Conservation (phyloP, 2,113 vertebrate genomes). For the Craseonycteris thonglongyai region DNA sequence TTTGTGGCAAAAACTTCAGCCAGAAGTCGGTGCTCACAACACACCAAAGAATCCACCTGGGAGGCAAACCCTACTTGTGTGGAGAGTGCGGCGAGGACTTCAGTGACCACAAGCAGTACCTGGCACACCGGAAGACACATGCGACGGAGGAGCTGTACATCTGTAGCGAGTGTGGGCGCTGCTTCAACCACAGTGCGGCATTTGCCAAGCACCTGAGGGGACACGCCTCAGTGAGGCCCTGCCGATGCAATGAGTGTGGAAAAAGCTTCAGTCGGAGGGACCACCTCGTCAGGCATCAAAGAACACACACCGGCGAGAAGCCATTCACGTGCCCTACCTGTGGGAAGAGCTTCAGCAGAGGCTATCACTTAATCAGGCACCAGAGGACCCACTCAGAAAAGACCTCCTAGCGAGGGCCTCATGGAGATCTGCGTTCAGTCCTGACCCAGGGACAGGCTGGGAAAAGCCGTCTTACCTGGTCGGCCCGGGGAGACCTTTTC, state of each 20-base stretch:
- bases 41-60: conserved; percentile 72
- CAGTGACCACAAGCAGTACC: conserved; percentile 61
- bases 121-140: conserved; percentile 86
- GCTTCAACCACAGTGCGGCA: conserved; percentile 81
- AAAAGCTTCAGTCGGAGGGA: conserved; percentile 70
- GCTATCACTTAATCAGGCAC: conserved; percentile 70
- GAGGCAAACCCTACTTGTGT: conserved; percentile 61
- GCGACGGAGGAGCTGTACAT: conserved; percentile 79
- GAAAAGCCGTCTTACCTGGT: background rate
- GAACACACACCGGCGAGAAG: conserved; percentile 74
- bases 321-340: conserved; percentile 69
- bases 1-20: conserved; percentile 75
- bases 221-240: conserved; percentile 52
- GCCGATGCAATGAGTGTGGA: conserved; percentile 65
- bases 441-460: background rate
- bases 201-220: conserved; percentile 68
- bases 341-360: conserved; percentile 75
- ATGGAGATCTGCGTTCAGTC: background rate
- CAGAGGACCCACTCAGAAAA: conserved; percentile 65
- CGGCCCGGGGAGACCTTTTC: background rate
- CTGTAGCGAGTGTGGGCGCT: conserved; percentile 75
- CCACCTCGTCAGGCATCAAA: conserved; percentile 65
- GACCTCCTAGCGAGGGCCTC: conserved; percentile 21
- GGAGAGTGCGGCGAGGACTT: conserved; percentile 68
- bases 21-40: conserved; percentile 74